phyloP scores from a whole-genome alignment of 1,140 invertebrate genomes.

The Mactra quadrangularis region DNA sequence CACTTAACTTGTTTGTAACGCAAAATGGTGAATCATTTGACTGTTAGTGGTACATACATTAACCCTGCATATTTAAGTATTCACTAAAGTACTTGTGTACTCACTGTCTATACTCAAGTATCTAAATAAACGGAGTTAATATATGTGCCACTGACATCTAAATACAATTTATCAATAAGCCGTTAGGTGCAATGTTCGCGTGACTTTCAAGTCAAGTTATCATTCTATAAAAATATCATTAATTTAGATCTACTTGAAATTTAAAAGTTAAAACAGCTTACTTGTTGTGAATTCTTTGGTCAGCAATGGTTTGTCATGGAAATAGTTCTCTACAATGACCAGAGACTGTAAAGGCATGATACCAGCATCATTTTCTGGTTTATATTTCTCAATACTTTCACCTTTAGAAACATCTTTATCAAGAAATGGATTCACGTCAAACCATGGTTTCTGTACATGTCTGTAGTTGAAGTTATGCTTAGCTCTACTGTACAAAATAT shows the following conservation, averaged over 20 bases:
- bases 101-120: no score
- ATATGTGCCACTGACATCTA: no score
- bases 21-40: no score
- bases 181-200: neutral
- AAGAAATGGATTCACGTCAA: conserved; percentile 64
- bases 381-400: conserved; percentile 4
- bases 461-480: conserved; percentile 57
- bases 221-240: neutral
- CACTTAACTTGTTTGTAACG: no score
- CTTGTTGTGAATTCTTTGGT: conserved; percentile 52
- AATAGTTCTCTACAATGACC: conserved; percentile 62
- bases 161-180: no score
- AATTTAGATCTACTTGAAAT: no score
- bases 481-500: conserved; percentile 62
- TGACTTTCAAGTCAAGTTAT: neutral
- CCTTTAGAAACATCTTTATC: conserved; percentile 50
- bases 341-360: conserved; percentile 59
- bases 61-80: no score
- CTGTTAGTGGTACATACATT: no score
- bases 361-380: conserved; percentile 35
- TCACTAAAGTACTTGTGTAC: no score
- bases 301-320: conserved; percentile 28
- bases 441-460: conserved; percentile 63
- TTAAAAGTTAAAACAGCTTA: no score
- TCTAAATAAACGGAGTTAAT: no score